Percentiles rank a stretch among this genome's conserved stretches.
These are phyloP conservation scores for Cyprichromis sp. DNA, from an alignment of 2,113 vertebrate genomes.

Conservation along the genomic window DNA sequence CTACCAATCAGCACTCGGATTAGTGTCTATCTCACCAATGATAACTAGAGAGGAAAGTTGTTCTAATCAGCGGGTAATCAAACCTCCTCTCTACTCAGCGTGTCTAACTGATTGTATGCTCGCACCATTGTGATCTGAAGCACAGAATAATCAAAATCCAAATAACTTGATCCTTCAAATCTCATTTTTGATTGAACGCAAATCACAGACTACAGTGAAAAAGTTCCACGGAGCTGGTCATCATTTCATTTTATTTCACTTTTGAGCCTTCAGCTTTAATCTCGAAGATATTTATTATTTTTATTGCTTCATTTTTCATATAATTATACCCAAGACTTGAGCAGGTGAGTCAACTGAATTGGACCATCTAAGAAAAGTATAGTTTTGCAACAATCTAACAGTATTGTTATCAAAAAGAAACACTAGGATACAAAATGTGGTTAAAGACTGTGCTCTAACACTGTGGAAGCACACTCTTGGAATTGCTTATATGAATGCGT, in stretches of 20 bases:
- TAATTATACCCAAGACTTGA: background rate
- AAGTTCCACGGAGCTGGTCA: background rate
- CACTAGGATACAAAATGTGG: background rate
- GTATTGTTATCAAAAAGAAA: background rate
- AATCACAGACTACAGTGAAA: background rate
- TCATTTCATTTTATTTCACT: background rate
- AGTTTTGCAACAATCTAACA: background rate
- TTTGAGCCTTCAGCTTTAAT: background rate
- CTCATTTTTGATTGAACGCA: conserved; percentile 12
- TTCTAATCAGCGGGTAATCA: conserved; percentile 49
- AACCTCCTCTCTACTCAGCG: background rate
- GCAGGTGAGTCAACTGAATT: background rate
- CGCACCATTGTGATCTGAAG: background rate
- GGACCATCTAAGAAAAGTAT: background rate
- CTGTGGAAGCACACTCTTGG: background rate
- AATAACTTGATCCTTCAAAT: conserved; percentile 7
- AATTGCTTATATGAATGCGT: background rate
- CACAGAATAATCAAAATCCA: conserved; percentile 26
- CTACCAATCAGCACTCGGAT: conserved; percentile 17
- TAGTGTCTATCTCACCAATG: background rate
- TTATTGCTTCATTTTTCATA: background rate
- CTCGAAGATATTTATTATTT: background rate
- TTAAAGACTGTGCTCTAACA: background rate
- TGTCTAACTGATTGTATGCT: conserved; percentile 28
- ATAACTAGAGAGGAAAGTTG: conserved; percentile 11